Evolutionary conservation across 2,888 invertebrate genomes (phyloP), one percentile per base, ranked within the genome.

Genomic region (Cataglyphis rosenhaueri): DNA sequence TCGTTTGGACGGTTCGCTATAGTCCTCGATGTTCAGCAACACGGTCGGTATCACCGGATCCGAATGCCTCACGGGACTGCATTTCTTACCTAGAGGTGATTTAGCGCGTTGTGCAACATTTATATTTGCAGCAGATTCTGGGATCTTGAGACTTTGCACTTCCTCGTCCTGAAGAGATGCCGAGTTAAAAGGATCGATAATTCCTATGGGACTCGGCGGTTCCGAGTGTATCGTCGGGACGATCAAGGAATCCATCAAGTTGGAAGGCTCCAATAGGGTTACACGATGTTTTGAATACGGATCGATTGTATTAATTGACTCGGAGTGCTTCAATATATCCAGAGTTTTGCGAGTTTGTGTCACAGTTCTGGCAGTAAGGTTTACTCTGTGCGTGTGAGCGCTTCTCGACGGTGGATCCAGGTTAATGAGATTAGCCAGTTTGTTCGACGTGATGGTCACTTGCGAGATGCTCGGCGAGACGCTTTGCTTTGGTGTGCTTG

Each of bases 201-300:
- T 35, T 35, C 35, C 35, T 0, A 35, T 6, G 0, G 94, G 94
- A 85, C 93, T 94, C 3, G 93, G 92, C 0, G 94, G 94, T 70
- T 94, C 94, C 18, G 94, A 94, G 65, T 93, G 93, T 84, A 93
- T 91, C 4, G 87, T 90, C 2, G 94, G 94, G 1, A 93, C 92
- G 1, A 82, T 81, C 12, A 94, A 84, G 10, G 88, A 88, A 10
- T 92, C 89, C 83, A 86, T 88, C 35, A 91, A 62, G 21, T 86
- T 88, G 41, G 84, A 88, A 0, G 93, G 89, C 38, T 90, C 89
- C n/a, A 91, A 62, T 3, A 92, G 62, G 62, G 86, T 88, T 3
- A 76, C 21, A 25, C 59, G 52, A 32, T 88, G 88, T 15, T 62
- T 84, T 59, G 85, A 85, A 3, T 52, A 52, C 29, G 86, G 85